These are phyloP conservation scores for Cacajao melanocephalus DNA, from an alignment of 2,797 vertebrate species.

Conservation along the genomic window DNA sequence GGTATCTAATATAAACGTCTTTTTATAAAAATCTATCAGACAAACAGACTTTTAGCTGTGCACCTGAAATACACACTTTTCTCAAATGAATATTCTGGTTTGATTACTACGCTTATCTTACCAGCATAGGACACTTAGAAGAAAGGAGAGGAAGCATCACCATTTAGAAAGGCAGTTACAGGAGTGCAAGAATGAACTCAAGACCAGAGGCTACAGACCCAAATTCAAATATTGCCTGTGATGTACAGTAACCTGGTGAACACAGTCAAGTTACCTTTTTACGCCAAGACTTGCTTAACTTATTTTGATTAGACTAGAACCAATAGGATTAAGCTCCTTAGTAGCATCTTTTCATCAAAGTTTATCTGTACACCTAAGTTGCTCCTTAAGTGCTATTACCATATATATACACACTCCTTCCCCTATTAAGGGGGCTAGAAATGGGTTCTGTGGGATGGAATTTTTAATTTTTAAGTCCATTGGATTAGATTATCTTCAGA, in stretches of 20 bases:
- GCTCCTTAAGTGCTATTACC: background rate
- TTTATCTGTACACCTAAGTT: background rate
- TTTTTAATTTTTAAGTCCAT: background rate
- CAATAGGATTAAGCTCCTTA: background rate
- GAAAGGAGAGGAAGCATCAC: background rate
- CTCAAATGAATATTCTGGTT: slow-evolving; percentile 5
- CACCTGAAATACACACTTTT: background rate
- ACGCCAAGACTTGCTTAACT: background rate
- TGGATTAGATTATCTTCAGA: background rate
- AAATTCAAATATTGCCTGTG: background rate
- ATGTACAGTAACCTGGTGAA: background rate
- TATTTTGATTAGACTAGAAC: background rate
- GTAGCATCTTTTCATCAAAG: background rate
- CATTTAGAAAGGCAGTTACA: slow-evolving; percentile 21
- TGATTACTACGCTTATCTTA: background rate
- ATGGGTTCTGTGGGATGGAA: background rate
- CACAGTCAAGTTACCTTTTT: background rate
- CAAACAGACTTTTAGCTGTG: background rate
- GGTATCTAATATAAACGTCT: background rate
- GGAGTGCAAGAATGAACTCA: background rate
- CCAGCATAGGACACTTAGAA: background rate
- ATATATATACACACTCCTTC: background rate
- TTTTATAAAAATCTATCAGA: background rate
- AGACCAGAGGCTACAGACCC: background rate
- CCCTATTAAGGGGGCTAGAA: background rate